phyloP scores from a whole-genome alignment of 2,797 vertebrate species.

The Cetoscarus ocellatus region DNA sequence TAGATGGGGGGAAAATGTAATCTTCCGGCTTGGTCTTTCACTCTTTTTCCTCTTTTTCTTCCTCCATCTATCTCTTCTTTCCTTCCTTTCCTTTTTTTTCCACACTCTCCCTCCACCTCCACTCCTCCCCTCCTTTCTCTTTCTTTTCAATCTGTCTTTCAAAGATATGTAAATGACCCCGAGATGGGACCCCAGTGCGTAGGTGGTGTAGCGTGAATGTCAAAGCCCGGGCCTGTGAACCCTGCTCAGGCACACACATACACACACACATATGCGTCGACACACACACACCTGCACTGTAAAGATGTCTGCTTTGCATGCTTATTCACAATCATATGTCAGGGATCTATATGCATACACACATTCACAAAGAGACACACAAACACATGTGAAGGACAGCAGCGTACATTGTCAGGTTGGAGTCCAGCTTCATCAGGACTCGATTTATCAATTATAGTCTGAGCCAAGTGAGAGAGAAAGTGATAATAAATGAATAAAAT shows the following conservation, averaged over 20 bases:
- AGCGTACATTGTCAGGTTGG: constrained; percentile 25
- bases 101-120: constrained; percentile 38
- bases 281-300: constrained; percentile 51
- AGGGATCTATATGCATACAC: constrained; percentile 22
- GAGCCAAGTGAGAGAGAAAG: constrained; percentile 42
- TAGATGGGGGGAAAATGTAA: constrained; percentile 94
- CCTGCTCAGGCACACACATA: constrained; percentile 46
- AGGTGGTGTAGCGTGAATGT: constrained; percentile 94
- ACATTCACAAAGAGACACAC: constrained; percentile 13
- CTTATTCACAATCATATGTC: constrained; percentile 66
- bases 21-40: constrained; percentile 89
- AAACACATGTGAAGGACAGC: constrained; percentile 40
- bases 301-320: constrained; percentile 67
- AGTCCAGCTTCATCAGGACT: constrained; percentile 31
- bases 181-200: constrained; percentile 92
- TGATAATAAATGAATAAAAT: constrained; percentile 56
- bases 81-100: constrained; percentile 30
- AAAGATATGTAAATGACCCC: constrained; percentile 98
- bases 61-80: constrained; percentile 53
- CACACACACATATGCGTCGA: not conserved
- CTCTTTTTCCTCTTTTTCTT: constrained; percentile 57
- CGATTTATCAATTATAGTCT: constrained; percentile 40
- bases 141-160: constrained; percentile 93
- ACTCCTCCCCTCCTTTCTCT: constrained; percentile 75
- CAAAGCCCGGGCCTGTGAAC: constrained; percentile 87